Evolutionary conservation across 2,797 vertebrate species (phyloP).

Genomic region (Huso huso): DNA sequence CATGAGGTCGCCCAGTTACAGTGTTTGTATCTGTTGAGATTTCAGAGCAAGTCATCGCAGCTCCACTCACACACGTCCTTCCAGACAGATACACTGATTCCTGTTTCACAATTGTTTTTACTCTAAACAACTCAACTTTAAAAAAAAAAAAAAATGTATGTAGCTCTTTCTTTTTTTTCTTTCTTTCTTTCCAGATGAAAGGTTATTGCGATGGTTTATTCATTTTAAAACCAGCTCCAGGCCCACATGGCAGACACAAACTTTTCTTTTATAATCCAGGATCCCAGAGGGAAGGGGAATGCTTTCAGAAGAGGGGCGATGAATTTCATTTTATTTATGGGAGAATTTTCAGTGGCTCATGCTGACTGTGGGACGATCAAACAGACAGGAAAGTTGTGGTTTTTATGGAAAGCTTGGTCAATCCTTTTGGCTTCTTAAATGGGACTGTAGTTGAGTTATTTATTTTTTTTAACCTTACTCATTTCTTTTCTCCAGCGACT

Average conservation of each 20-base stretch:
- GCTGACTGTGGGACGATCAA: slow-evolving; percentile 41
- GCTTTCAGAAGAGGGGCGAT: slow-evolving; percentile 39
- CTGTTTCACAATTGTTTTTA: background rate
- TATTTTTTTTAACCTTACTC: slow-evolving; percentile 27
- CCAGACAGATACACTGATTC: background rate
- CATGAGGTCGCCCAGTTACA: no score
- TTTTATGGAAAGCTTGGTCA: slow-evolving; percentile 22
- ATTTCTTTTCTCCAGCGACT: background rate
- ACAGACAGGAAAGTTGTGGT: slow-evolving; percentile 35
- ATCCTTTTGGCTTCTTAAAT: slow-evolving; percentile 26
- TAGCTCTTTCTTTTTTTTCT: slow-evolving; percentile 37
- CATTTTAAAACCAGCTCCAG: slow-evolving; percentile 35
- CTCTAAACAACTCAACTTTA: background rate
- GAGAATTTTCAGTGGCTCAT: slow-evolving; percentile 34
- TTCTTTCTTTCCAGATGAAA: slow-evolving; percentile 5
- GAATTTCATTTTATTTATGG: slow-evolving; percentile 38
- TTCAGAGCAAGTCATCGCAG: background rate
- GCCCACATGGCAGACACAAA: slow-evolving; percentile 34
- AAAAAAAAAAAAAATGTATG: slow-evolving; percentile 29
- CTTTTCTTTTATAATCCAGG: slow-evolving; percentile 39
- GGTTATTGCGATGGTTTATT: slow-evolving; percentile 37
- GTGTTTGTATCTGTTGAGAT: background rate
- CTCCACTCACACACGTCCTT: background rate
- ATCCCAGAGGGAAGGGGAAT: slow-evolving; percentile 27
- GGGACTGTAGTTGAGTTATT: background rate